phyloP scores from a whole-genome alignment of 1,140 invertebrate species.

The Leguminivora glycinivorella region DNA sequence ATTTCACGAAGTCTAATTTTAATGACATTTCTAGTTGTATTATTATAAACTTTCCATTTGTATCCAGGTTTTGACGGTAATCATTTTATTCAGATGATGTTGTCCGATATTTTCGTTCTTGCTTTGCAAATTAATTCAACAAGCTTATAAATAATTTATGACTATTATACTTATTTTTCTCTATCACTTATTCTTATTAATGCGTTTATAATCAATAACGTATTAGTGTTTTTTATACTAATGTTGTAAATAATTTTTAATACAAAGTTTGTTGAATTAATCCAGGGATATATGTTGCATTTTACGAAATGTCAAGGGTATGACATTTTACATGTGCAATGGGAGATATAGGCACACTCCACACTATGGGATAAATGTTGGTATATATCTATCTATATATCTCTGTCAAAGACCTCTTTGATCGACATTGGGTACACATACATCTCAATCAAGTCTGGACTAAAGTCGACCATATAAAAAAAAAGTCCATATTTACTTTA shows the following conservation, averaged over 20 bases:
- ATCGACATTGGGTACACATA: not conserved
- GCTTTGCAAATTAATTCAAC: slow-evolving; percentile 18
- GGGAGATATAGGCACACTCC: slow-evolving; percentile 16
- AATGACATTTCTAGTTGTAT: no score
- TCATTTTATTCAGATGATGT: not conserved
- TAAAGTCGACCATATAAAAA: not conserved
- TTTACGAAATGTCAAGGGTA: slow-evolving; percentile 9
- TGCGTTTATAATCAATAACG: not conserved
- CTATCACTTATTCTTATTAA: not conserved
- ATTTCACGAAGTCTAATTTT: no score
- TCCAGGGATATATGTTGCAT: slow-evolving; percentile 16
- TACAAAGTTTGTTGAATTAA: slow-evolving; percentile 13
- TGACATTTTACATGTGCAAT: slow-evolving; percentile 26
- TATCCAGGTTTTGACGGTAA: no score
- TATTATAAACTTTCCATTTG: no score
- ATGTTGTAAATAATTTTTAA: not conserved
- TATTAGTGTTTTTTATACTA: not conserved
- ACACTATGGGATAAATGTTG: slow-evolving; percentile 21
- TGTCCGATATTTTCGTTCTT: slow-evolving; percentile 11
- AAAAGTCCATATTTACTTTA: not conserved
- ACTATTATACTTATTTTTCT: not conserved
- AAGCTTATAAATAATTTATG: not conserved
- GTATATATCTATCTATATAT: slow-evolving; percentile 18
- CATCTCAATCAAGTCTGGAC: not conserved
- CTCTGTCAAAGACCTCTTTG: not conserved